phyloP scores from a whole-genome alignment of 2,113 vertebrate species.

The Pterophyllum scalare region DNA sequence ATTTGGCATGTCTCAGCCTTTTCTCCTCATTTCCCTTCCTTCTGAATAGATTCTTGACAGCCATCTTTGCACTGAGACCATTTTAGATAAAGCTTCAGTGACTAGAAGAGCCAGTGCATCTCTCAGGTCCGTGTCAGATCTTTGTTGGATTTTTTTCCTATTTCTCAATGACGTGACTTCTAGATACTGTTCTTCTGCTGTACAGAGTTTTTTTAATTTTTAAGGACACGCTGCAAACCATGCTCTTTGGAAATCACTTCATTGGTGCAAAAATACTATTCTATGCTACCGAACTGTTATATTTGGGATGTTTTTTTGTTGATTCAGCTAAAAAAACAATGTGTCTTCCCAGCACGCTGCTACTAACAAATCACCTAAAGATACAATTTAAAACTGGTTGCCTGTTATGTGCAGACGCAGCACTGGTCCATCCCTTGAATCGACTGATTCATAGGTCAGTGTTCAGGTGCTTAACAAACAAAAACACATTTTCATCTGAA shows the following conservation, averaged over 20 bases:
- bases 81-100: background rate
- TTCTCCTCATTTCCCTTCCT: background rate
- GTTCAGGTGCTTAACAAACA: background rate
- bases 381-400: background rate
- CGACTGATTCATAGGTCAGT: too few relatives aligned
- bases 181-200: too few relatives aligned
- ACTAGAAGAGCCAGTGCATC: background rate
- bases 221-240: background rate
- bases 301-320: background rate
- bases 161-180: too few relatives aligned
- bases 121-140: background rate
- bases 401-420: background rate
- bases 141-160: background rate
- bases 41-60: background rate
- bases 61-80: background rate
- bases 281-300: background rate
- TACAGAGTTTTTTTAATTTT: background rate
- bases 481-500: background rate
- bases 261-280: background rate
- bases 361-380: rapidly evolving
- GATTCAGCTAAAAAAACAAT: background rate
- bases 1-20: too few relatives aligned
- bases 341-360: background rate
- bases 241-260: background rate
- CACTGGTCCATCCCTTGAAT: background rate